Base-by-base conservation (phyloP, 2,888 invertebrate species). In the Ernsta delagoae region DNA sequence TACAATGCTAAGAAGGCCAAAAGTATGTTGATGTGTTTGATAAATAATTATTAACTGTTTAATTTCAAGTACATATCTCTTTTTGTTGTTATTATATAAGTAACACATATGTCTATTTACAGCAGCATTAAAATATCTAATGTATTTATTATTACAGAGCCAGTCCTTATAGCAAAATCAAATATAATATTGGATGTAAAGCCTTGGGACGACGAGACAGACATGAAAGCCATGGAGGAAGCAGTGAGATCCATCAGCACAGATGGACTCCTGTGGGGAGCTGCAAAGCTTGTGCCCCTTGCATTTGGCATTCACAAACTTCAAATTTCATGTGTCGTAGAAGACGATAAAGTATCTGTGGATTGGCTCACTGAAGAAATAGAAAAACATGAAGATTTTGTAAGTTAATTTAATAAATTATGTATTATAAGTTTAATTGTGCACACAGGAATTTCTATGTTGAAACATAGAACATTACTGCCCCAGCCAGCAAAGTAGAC, bases 261-360 rank as follows among this genome's bases (percentile, higher is more conserved):
- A 74, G 98, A 99, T 81, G 99, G 99, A 34, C 95, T 99, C 43
- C 85, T 98, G 4, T 99, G 99, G 99, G 99, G 99, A 76, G 97
- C 97, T 67, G 96, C 97, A 3, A 98, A 98, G 94, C 92, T 98
- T 65, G 97, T 98, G 7, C 98, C 98, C 39, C 94, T 99, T 50
- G 98, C 98, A 5, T 99, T 96, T 90, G 98, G 98, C 67, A 98
- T 99, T 78, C 95, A 97, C 78, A 99, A 99, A 86, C 94, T 99
- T 68, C 97, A 98, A 88, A 98, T 99, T 78, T 96, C 96, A 43
- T 97, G 97, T 87, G 98, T 98, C 57, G 97, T 99, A 48, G 98
- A 98, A 93, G 99, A 99, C 88, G 98, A 98, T n/a, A 98, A 98
- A 90, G 97, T 99, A 24, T 98, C 98, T 48, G 94, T 98, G 61